These are phyloP conservation scores for Sigmodon hispidus DNA, from an alignment of 2,113 vertebrate genomes.

Conservation along the genomic window DNA sequence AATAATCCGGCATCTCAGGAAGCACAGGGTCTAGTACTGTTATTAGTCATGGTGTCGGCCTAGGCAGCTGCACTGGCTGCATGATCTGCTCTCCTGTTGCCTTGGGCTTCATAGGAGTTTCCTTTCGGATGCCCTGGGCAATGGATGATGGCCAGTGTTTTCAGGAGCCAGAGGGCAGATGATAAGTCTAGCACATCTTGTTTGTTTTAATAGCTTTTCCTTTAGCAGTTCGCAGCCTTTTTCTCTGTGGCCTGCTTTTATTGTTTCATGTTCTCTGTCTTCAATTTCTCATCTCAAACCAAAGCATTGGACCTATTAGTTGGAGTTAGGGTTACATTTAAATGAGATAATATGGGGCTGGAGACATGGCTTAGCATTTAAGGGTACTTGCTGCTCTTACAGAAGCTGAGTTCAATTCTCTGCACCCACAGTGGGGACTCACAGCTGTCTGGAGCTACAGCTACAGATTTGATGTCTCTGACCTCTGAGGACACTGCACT, in stretches of 20 bases:
- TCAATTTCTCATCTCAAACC: background rate
- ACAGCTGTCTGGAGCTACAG: background rate
- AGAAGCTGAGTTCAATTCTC: background rate
- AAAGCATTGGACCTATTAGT: background rate
- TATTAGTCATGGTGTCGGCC: too few species aligned
- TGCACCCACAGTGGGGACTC: background rate
- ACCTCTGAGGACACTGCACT: background rate
- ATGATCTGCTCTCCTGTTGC: background rate
- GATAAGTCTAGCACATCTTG: background rate
- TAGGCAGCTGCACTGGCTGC: background rate
- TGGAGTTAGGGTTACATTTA: background rate
- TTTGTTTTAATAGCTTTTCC: background rate
- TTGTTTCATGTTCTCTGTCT: background rate
- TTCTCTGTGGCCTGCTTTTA: background rate
- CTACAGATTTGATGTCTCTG: background rate
- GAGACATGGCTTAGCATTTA: background rate
- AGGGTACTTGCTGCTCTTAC: background rate
- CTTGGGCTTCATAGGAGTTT: background rate
- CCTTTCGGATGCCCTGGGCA: background rate
- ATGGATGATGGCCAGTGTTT: background rate
- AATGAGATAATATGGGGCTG: background rate
- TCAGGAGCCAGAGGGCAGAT: too few species aligned
- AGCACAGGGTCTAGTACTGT: background rate
- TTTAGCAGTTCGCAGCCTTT: background rate
- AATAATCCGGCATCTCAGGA: background rate